Evolutionary conservation across 2,113 vertebrate species (phyloP).

Genomic region (Petaurus breviceps): DNA sequence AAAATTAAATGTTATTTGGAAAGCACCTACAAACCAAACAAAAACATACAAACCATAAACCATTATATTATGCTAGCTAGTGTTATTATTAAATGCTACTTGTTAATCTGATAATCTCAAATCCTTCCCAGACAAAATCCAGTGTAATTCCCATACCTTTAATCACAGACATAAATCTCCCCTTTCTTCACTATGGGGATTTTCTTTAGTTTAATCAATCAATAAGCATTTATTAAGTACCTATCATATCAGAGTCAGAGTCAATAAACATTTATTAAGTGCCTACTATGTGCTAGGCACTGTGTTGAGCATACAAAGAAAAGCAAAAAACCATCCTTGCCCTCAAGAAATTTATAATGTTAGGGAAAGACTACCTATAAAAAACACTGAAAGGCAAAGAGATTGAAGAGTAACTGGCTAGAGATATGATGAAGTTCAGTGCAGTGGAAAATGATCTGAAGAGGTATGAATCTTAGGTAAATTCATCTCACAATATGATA

Average conservation of each 20-base stretch:
- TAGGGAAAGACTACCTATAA: background rate
- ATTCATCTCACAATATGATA: background rate
- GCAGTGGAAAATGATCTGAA: background rate
- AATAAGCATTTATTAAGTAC: too few species aligned
- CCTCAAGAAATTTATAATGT: background rate
- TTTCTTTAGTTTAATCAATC: too few species aligned
- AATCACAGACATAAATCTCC: too few species aligned
- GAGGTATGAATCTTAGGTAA: background rate
- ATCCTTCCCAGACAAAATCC: too few species aligned
- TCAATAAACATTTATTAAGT: background rate
- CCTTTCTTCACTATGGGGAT: too few species aligned
- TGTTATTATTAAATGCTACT: too few species aligned
- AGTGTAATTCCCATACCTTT: too few species aligned
- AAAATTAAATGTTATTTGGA: slow-evolving; percentile 24
- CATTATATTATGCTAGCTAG: too few species aligned
- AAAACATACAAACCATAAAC: background rate
- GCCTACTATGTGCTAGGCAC: background rate
- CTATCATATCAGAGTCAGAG: too few species aligned
- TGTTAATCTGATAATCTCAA: too few species aligned
- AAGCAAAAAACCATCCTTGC: background rate
- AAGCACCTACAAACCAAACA: too few species aligned
- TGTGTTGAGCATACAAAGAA: background rate
- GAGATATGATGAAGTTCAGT: background rate
- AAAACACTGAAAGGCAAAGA: background rate
- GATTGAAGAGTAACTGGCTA: background rate